These are phyloP conservation scores for Acanthurus lineatus DNA, from an alignment of 2,797 vertebrate genomes.

Conservation along the genomic window DNA sequence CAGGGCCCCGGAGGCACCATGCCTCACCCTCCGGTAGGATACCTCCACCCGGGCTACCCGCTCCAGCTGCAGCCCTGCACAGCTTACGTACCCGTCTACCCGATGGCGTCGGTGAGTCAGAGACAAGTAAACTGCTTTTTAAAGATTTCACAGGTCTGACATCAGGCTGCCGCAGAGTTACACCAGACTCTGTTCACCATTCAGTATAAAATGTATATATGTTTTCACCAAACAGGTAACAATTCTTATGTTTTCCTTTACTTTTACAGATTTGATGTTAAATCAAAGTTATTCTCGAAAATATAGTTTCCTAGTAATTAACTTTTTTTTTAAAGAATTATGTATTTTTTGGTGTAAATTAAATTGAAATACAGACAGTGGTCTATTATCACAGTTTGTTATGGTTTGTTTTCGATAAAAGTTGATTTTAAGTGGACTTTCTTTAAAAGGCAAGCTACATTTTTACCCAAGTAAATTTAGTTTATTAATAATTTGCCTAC, in stretches of 20 bases:
- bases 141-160: constrained; percentile 45
- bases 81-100: constrained; percentile 94
- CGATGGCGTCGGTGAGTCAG: constrained; percentile 91
- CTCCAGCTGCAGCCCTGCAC: constrained; percentile 95
- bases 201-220: neutral
- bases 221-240: neutral
- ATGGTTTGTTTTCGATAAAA: neutral
- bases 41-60: constrained; percentile 91
- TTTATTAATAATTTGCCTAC: neutral
- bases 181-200: neutral
- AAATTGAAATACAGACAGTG: neutral
- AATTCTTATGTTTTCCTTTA: neutral
- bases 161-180: constrained; percentile 37
- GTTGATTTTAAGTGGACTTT: neutral
- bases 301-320: neutral
- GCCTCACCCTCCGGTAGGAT: constrained; percentile 89
- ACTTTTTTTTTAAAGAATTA: neutral
- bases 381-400: neutral
- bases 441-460: neutral
- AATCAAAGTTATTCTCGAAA: neutral
- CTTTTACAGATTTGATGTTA: neutral
- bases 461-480: no score
- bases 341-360: neutral
- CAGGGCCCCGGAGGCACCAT: constrained; percentile 85
- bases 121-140: constrained; percentile 6